These are phyloP conservation scores for Poecilia velifera DNA, from an alignment of 2,797 vertebrate species.

Conservation along the genomic window DNA sequence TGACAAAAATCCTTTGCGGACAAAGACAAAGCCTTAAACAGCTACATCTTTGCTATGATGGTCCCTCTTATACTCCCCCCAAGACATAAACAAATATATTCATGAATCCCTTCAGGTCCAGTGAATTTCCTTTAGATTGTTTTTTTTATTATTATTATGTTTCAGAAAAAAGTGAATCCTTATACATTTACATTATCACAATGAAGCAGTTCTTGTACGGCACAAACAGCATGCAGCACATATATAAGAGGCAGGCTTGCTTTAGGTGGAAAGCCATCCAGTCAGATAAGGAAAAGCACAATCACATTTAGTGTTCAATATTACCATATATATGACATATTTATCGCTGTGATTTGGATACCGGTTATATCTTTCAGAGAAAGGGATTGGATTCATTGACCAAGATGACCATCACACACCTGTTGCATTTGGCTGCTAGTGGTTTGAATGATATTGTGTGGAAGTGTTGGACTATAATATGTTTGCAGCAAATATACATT, in stretches of 20 bases:
- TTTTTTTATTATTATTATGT: background rate
- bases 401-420: background rate
- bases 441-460: background rate
- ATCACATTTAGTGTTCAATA: slow-evolving; percentile 29
- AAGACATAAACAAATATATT: no score
- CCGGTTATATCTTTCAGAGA: slow-evolving; percentile 12
- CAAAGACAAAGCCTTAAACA: no score
- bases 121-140: no score
- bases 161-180: background rate
- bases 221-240: background rate
- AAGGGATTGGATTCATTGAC: background rate
- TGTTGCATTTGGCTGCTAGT: background rate
- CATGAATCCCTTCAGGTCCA: no score
- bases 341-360: slow-evolving; percentile 6
- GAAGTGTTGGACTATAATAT: background rate
- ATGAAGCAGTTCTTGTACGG: background rate
- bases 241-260: background rate
- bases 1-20: no score
- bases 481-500: background rate
- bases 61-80: no score
- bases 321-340: slow-evolving; percentile 26
- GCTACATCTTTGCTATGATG: no score
- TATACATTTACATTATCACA: background rate
- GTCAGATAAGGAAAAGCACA: slow-evolving; percentile 12
- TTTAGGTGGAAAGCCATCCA: slow-evolving; percentile 5